Conservation (phyloP, 2,797 vertebrate species). For the Enteromius treurensis region DNA sequence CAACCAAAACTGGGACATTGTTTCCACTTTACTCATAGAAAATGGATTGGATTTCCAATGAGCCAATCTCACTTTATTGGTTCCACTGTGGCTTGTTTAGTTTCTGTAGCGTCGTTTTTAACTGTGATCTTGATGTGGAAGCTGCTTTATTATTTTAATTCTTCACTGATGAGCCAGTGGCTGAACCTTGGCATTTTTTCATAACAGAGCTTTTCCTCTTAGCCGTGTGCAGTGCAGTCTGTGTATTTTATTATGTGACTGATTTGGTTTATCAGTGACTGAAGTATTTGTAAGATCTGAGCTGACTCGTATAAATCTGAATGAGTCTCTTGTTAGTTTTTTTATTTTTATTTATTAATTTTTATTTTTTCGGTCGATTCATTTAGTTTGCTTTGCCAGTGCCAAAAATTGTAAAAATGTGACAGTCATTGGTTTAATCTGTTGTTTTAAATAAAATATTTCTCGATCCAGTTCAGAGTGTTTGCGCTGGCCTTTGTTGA, state of each 20-base stretch:
- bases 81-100: background rate
- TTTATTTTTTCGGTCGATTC: too few species aligned
- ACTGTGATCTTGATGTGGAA: background rate
- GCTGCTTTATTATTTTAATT: background rate
- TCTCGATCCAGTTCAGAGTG: background rate
- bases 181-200: background rate
- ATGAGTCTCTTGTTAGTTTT: background rate
- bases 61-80: slow-evolving; percentile 3
- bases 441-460: background rate
- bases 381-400: background rate
- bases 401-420: background rate
- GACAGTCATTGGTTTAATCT: background rate
- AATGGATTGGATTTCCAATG: slow-evolving; percentile 6
- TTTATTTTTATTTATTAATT: too few species aligned
- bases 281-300: background rate
- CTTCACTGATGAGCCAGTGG: background rate
- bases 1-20: slow-evolving; percentile 18
- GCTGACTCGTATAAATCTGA: background rate
- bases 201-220: background rate
- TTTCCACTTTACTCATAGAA: slow-evolving; percentile 29
- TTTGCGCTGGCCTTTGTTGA: background rate
- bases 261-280: background rate
- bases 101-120: background rate
- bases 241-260: background rate
- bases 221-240: background rate